A percentile compares a stretch with the other conserved stretches of the same genome.
phyloP scores from a whole-genome alignment of 2,113 vertebrate genomes.

The Barnardius zonarius region DNA sequence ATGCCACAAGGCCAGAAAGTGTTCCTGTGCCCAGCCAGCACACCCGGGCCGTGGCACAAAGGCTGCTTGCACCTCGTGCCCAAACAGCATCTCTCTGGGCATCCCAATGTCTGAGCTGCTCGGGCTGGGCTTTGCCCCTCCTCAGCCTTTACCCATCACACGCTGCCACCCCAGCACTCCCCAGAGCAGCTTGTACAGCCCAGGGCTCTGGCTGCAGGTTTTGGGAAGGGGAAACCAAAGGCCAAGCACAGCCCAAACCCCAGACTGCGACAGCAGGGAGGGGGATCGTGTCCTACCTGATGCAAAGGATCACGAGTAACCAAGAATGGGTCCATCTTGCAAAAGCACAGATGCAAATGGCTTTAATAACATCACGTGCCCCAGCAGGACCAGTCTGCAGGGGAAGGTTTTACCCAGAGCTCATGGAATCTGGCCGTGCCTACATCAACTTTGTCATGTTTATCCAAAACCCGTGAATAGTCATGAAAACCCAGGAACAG shows the following conservation, averaged over 20 bases:
- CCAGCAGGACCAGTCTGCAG: not conserved
- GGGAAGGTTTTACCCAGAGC: not conserved
- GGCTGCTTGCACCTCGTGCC: not conserved
- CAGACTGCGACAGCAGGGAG: accelerated
- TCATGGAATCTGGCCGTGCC: not conserved
- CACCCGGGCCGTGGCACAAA: accelerated
- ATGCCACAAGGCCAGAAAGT: accelerated
- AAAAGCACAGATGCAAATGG: accelerated
- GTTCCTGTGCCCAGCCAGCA: not conserved
- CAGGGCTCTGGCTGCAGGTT: not conserved
- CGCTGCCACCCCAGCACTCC: not conserved
- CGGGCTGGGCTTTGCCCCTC: not conserved
- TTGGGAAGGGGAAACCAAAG: not conserved
- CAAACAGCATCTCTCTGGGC: not conserved
- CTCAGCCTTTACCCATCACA: not conserved
- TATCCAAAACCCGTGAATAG: not conserved
- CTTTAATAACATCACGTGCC: not conserved
- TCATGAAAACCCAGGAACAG: not conserved
- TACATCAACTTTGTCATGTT: not conserved
- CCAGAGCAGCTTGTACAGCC: not conserved
- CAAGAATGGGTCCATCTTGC: accelerated
- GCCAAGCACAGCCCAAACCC: not conserved
- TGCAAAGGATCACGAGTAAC: not conserved
- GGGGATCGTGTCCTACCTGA: not conserved
- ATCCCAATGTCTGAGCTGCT: not conserved